Base-by-base conservation (phyloP, 2,113 vertebrate genomes). In the Antigone vipio region DNA sequence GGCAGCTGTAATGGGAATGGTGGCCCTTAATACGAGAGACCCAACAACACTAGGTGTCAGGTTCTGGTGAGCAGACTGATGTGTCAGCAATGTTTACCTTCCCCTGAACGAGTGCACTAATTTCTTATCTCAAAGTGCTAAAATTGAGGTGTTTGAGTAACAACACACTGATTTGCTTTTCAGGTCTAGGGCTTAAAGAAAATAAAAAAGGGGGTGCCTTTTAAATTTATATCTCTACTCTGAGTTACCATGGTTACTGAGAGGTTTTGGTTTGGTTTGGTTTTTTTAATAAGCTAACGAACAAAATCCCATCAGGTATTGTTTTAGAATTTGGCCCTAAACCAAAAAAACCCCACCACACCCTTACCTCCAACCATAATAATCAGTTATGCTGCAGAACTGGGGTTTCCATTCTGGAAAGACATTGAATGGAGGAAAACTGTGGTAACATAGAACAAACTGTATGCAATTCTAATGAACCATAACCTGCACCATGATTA, bases 281-380 rank as follows among this genome's bases (percentile, higher is more conserved):
- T 47, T 44, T 55, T 47, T 38, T 14, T 30, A 58, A 40, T n/a
- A 12, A 12, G 4, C 34, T 77, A 45, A 62, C 19, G n/a, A 63
- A 29, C 27, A 71, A 26, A 40, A 62, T 32, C 10, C 8, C 18
- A 32, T 47, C 8, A 58, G 26, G 7, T 44, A 42, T 13, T 64
- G 21, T 53, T 84, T 53, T 27, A 53, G 22, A 75, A 13, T 59
- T 75, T 83, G 38, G 23, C 29, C 38, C n/a, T 45, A 74, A 68
- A 78, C 15, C 2, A 62, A 29, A 58, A 75, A 35, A 71, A 38
- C 19, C 12, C 15, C 15, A 19, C 8, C 5, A 68, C 47, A 4
- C 11, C 9, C 11, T 8, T 15, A 66, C 0, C 40, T 55, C 75
- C 32, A 74, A 6, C 6, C 1, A 2, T 30, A 52, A n/a, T 38